Percentiles rank a stretch among this genome's conserved stretches.
These are phyloP conservation scores for Psittacus erithacus DNA, from an alignment of 2,113 vertebrate genomes.

Conservation along the genomic window DNA sequence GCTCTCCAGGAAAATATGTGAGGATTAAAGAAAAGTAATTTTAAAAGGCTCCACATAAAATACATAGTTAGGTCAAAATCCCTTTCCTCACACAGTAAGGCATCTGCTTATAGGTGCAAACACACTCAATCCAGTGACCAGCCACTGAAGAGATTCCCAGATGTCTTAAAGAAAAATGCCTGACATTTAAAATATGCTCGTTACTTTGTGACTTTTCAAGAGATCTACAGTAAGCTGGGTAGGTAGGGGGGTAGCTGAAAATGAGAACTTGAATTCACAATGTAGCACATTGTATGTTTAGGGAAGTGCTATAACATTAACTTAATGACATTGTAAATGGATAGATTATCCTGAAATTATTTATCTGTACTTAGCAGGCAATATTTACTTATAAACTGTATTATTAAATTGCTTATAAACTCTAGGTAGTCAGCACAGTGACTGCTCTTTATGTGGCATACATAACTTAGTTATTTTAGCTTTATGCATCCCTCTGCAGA, in stretches of 20 bases:
- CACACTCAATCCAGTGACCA: conserved; percentile 69
- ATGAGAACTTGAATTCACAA: conserved; percentile 68
- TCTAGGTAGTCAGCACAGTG: background rate
- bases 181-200: conserved; percentile 77
- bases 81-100: conserved; percentile 62
- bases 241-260: conserved; percentile 53
- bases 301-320: conserved; percentile 38
- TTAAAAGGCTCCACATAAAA: conserved; percentile 67
- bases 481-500: background rate
- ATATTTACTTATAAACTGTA: conserved; percentile 19
- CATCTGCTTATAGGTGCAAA: conserved; percentile 61
- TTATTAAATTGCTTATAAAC: conserved; percentile 52
- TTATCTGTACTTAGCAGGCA: conserved; percentile 39
- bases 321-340: conserved; percentile 48
- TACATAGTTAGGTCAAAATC: conserved; percentile 68
- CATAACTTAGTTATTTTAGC: background rate
- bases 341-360: conserved; percentile 50
- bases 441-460: background rate
- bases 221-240: conserved; percentile 55
- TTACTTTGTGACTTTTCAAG: conserved; percentile 66
- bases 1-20: conserved; percentile 63
- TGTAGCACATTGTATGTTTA: conserved; percentile 52
- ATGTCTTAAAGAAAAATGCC: conserved; percentile 81
- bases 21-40: conserved; percentile 61
- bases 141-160: conserved; percentile 79